Evolutionary conservation across 2,888 invertebrate species (phyloP), one percentile per base, ranked within the genome.

Genomic region (Polydrusus pterygomalis): DNA sequence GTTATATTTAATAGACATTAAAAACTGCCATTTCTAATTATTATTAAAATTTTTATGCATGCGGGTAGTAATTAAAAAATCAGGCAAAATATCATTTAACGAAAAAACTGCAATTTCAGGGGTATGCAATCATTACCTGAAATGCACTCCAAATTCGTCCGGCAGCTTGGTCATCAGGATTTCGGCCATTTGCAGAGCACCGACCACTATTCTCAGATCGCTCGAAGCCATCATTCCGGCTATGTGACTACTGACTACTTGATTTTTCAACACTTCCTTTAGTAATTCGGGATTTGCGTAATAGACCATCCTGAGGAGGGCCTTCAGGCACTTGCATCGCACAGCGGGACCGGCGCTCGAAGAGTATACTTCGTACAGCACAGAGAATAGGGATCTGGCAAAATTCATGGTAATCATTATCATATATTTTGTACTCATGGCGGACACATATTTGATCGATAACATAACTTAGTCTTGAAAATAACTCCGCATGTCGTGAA

Each of bases 201-300:
- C 97, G 63, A 99, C 98, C 54, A 98, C 97, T 85, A 99, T 97
- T 84, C 97, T 93, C 78, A 99, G 90, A 89, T 99, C 99, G 86
- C 94, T 96, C 5, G 98, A 98, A 0, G 98, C 97, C 92, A 99
- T 93, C 98, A 99, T 99, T 74, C 97, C 97, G 38, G 98, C 98
- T 85, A 99, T 96, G 88, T 99, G 98, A 82, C 98, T 98, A 77
- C 97, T 96, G 72, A 97, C 96, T 80, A 96, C 92, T 87, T 93
- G 92, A 84, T 92, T 92, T 82, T 92, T 92, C 74, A 93, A 85
- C 79, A 93, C 92, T 81, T 93, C 94, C 83, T 94, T 92, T 64
- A 99, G 90, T 80, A 98, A 90, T 82, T 96, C 93, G 0, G 97
- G 93, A 80, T 94, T 94, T 10, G 97, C 96, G 87, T 97, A 98